Base-by-base conservation (phyloP, 1,140 invertebrate species). In the Pseudomyrmex dendroicus region DNA sequence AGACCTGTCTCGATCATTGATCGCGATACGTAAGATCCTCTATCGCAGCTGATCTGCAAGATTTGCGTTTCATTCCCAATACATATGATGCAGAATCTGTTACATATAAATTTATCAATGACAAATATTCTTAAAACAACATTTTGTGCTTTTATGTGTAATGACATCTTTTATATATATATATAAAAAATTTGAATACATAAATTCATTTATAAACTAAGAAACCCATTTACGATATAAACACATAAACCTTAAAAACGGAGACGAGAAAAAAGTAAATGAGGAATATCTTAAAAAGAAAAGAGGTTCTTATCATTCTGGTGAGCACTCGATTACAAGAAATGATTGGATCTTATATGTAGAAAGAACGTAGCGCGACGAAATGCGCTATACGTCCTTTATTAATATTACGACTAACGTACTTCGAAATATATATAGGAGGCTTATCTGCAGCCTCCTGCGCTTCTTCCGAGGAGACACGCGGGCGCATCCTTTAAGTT, bases 351-450 rank as follows among this genome's bases (percentile, higher is more conserved):
- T 17, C 72, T 57, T 83, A 87, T 88, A 76, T 87, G 64, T 52
- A 10, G 20, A 44, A 66, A 15, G 35, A 0, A 35, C 35, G 35
- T 5, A 48, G 17, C 46, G 61, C n/a, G 62, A 61, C 46, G 50
- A 9, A 61, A 35, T 22, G 22, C 44, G 63, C 35, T 5, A 35
- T 20, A 20, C 35, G 35, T 35, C 35, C 35, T 35, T 80, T 88
- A 88, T 88, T 88, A 88, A 88, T 88, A 88, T 85, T 83, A 88
- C 72, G 86, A 83, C 46, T 83, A 87, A 85, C 84, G 67, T 88
- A 87, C 87, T 87, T 88, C 59, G 61, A 73, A 74, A 85, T 83
- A 82, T 73, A 78, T 74, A 35, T 35, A 35, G 83, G 83, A 73
- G 84, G 84, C 86, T 84, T 85, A 85, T 72, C 84, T 57, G 22